These are phyloP conservation scores for Tetragnatha montana DNA, from an alignment of 2,888 invertebrate species.

Conservation along the genomic window DNA sequence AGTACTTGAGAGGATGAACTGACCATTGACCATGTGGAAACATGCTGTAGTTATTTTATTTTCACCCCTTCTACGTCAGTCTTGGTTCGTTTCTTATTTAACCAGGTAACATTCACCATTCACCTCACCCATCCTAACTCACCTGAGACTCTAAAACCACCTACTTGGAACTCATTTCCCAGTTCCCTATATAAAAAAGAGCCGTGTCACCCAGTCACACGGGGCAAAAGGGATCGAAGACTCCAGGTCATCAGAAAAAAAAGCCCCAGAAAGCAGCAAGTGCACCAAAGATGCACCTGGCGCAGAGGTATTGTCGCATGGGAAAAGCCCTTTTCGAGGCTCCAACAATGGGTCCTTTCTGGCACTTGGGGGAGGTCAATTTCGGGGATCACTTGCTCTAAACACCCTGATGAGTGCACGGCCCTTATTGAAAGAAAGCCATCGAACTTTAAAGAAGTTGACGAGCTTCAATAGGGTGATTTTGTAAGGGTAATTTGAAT, in stretches of 20 bases:
- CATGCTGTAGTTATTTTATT: too few relatives aligned
- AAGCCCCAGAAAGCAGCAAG: slow-evolving; percentile 13
- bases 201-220: too few relatives aligned
- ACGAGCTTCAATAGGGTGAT: too few relatives aligned
- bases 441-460: too few relatives aligned
- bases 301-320: slow-evolving; percentile 39
- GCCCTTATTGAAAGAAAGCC: too few relatives aligned
- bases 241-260: neutral
- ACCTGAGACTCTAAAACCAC: neutral
- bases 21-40: too few relatives aligned
- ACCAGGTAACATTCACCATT: neutral
- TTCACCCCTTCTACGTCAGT: too few relatives aligned
- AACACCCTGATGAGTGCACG: too few relatives aligned
- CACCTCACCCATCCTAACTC: neutral
- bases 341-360: slow-evolving; percentile 12
- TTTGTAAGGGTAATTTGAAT: too few relatives aligned
- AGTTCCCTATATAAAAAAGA: slow-evolving; percentile 2
- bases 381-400: neutral
- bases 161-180: slow-evolving; percentile 15
- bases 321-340: slow-evolving; percentile 32
- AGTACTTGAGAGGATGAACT: too few relatives aligned
- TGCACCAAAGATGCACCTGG: neutral
- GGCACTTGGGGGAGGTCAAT: neutral
- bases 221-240: too few relatives aligned
- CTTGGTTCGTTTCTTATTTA: too few relatives aligned